A percentile compares a stretch with the other conserved stretches of the same genome.
phyloP scores from a whole-genome alignment of 1,140 invertebrate species.

The Sweltsa coloradensis region DNA sequence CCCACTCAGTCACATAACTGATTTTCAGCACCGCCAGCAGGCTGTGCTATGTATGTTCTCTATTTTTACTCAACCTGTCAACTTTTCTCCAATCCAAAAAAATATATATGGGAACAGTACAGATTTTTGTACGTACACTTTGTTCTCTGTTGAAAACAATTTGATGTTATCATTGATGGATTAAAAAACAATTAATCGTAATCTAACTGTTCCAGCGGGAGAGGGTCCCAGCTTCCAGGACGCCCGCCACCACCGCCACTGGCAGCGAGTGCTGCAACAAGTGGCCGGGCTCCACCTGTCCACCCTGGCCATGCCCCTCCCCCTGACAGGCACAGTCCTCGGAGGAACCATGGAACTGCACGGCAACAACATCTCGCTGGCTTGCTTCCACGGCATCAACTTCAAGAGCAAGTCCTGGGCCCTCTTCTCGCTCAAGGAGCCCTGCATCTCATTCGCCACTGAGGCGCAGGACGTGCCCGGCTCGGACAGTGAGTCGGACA shows the following conservation, averaged over 20 bases:
- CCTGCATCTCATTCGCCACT: slow-evolving; percentile 88
- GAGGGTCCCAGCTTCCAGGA: slow-evolving; percentile 32
- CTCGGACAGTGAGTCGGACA: slow-evolving; percentile 38
- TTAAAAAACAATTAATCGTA: neutral
- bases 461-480: slow-evolving; percentile 77
- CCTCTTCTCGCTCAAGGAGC: slow-evolving; percentile 86
- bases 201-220: neutral
- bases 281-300: slow-evolving; percentile 63
- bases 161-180: neutral
- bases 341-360: slow-evolving; percentile 89
- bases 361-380: slow-evolving; percentile 73
- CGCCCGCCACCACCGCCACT: slow-evolving; percentile 76
- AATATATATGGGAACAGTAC: no score
- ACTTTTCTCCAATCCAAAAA: no score
- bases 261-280: slow-evolving; percentile 68
- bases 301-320: slow-evolving; percentile 50
- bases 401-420: slow-evolving; percentile 97
- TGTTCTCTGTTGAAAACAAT: neutral
- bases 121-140: neutral
- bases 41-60: no score
- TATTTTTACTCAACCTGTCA: no score
- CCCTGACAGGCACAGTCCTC: slow-evolving; percentile 64
- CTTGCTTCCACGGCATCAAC: slow-evolving; percentile 95
- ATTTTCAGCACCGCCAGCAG: no score
- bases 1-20: no score